Evolutionary conservation across 2,888 invertebrate genomes (phyloP), one percentile per base, ranked within the genome.

Genomic region (Calliphora vomitoria): DNA sequence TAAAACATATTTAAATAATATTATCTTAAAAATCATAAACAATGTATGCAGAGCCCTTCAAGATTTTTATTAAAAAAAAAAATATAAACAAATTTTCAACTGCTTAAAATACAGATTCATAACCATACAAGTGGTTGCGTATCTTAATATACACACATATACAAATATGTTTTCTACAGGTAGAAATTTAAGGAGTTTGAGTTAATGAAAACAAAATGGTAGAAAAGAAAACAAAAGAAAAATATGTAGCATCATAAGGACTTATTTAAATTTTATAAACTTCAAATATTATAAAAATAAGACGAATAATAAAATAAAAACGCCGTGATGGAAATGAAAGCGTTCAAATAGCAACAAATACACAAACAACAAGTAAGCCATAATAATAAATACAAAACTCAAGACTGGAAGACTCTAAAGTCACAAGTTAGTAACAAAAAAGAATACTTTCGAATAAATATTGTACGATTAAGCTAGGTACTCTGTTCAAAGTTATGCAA

Each of bases 221-320:
- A 44, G 1, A 25, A 20, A 15, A 41, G 11, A 25, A 68, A 50
- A 38, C 20, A 55, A 20, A 25, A 31, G 25, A 44, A 8, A 55
- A 20, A 47, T 47, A 47, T 18, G n/a, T 35, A 72, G 53, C 15
- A 55, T 13, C 44, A 50, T 25, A 78, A 66, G 44, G 44, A 72
- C 58, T 78, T 69, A 69, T 69, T 69, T 58, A 69, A 68, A 75
- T 60, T 82, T 75, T 58, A 58, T 60, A 68, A 74, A 58, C 68
- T 55, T 25, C 3, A 76, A 8, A 66, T 47, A 47, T 18, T 50
- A 31, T 41, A 8, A 38, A 38, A 25, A 20, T 20, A 20, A 78
- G 53, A 44, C n/a, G 20, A 74, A 41, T n/a, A 47, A 20, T 55
- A 4, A 25, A 18, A 31, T 11, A 68, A 64, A 41, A 66, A n/a